Conservation (phyloP, 1,140 invertebrate genomes). For the Drosophila pseudoobscura region DNA sequence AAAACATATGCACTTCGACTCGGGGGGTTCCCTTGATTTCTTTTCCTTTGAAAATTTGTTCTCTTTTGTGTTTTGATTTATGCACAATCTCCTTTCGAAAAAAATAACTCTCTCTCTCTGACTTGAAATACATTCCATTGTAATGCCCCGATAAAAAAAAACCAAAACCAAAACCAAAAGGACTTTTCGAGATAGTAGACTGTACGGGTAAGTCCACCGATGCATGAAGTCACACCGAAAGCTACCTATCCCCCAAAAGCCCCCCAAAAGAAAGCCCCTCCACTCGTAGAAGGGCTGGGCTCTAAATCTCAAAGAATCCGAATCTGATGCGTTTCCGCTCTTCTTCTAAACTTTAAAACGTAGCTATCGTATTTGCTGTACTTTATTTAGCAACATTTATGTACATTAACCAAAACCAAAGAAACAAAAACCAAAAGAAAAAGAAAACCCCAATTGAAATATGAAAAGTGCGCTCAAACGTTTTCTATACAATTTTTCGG, state of each 20-base stretch:
- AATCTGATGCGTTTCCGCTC: conserved; percentile 58
- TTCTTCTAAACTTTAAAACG: conserved; percentile 47
- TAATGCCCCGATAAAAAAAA: conserved; percentile 42
- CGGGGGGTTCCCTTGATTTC: conserved; percentile 15
- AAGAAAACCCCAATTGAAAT: conserved; percentile 36
- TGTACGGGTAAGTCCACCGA: conserved; percentile 88
- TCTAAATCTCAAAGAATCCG: conserved; percentile 33
- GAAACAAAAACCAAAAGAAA: conserved; percentile 11
- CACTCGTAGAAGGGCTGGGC: neutral
- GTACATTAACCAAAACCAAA: conserved; percentile 31
- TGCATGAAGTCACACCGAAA: conserved; percentile 73
- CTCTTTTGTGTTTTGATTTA: conserved; percentile 16
- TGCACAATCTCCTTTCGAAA: conserved; percentile 33
- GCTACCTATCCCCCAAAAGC: conserved; percentile 39
- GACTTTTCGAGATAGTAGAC: conserved; percentile 89
- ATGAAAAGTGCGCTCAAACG: conserved; percentile 64
- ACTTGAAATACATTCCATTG: conserved; percentile 53
- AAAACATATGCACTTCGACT: neutral
- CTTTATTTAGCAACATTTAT: conserved; percentile 77
- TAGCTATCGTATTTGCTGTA: conserved; percentile 74
- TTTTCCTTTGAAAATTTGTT: conserved; percentile 29
- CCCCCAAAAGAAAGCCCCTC: conserved; percentile 16
- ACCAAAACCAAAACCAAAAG: conserved; percentile 56
- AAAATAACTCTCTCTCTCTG: conserved; percentile 35
- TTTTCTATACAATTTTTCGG: conserved; percentile 69